A percentile compares a stretch with the other conserved stretches of the same genome.
These are phyloP conservation scores for Cynopterus sphinx DNA, from an alignment of 2,797 vertebrate genomes.

Conservation along the genomic window DNA sequence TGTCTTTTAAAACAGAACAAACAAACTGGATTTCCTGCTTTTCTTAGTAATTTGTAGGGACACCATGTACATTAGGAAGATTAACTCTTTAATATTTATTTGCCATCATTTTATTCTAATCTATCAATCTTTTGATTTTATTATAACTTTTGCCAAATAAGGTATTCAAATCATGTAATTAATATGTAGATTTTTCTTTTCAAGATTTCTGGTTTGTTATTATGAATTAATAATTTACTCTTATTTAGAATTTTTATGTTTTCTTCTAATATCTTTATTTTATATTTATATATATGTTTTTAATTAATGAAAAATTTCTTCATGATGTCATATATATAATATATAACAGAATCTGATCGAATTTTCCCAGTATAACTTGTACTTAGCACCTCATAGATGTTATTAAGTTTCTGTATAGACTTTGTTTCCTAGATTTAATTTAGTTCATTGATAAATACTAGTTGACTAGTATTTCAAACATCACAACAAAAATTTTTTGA, in stretches of 20 bases:
- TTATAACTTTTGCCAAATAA: neutral
- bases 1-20: neutral
- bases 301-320: neutral
- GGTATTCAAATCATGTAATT: neutral
- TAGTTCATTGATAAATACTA: neutral
- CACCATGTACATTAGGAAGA: neutral
- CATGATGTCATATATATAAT: neutral
- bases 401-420: neutral
- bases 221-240: neutral
- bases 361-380: neutral
- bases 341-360: neutral
- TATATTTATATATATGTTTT: neutral
- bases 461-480: neutral
- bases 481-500: neutral
- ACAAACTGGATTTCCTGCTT: neutral
- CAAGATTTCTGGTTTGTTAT: neutral
- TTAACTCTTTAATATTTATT: constrained; percentile 12
- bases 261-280: neutral
- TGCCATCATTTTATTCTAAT: neutral
- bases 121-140: neutral
- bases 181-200: neutral
- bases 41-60: neutral
- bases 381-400: neutral
- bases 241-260: neutral
- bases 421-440: neutral